Conservation (phyloP, 1,140 invertebrate genomes). For the Trissolcus basalis region DNA sequence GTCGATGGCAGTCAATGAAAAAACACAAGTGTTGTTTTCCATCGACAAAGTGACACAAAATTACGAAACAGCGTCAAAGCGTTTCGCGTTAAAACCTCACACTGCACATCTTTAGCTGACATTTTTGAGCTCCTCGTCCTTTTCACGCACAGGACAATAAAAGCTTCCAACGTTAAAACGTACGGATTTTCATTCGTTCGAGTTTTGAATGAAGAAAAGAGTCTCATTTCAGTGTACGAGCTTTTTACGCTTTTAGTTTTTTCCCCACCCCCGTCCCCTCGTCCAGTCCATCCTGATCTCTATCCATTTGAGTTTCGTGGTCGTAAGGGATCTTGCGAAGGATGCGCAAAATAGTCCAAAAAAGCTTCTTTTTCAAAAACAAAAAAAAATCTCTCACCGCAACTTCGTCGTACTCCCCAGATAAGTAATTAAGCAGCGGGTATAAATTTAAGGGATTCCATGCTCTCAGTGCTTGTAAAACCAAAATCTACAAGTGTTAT, state of each 20-base stretch:
- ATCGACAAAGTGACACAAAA: slow-evolving; percentile 16
- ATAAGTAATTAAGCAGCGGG: slow-evolving; percentile 65
- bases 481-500: slow-evolving; percentile 45
- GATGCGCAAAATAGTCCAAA: slow-evolving; percentile 65
- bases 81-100: slow-evolving; percentile 19
- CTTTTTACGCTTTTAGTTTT: slow-evolving; percentile 69
- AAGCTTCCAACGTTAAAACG: slow-evolving; percentile 60
- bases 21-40: no score
- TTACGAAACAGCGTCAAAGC: slow-evolving; percentile 42
- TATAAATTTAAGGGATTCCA: slow-evolving; percentile 56
- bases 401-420: slow-evolving; percentile 54
- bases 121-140: slow-evolving; percentile 47
- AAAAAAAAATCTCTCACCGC: slow-evolving; percentile 35
- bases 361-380: slow-evolving; percentile 51
- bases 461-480: slow-evolving; percentile 24
- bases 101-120: slow-evolving; percentile 30
- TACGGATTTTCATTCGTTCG: slow-evolving; percentile 67
- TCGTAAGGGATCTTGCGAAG: slow-evolving; percentile 62
- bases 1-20: no score
- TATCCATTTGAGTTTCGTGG: slow-evolving; percentile 59
- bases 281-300: slow-evolving; percentile 27
- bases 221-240: slow-evolving; percentile 67
- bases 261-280: slow-evolving; percentile 12
- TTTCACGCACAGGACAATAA: slow-evolving; percentile 64
- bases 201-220: slow-evolving; percentile 69